phyloP scores from a whole-genome alignment of 2,797 vertebrate genomes.

The Pelobates cultripes region DNA sequence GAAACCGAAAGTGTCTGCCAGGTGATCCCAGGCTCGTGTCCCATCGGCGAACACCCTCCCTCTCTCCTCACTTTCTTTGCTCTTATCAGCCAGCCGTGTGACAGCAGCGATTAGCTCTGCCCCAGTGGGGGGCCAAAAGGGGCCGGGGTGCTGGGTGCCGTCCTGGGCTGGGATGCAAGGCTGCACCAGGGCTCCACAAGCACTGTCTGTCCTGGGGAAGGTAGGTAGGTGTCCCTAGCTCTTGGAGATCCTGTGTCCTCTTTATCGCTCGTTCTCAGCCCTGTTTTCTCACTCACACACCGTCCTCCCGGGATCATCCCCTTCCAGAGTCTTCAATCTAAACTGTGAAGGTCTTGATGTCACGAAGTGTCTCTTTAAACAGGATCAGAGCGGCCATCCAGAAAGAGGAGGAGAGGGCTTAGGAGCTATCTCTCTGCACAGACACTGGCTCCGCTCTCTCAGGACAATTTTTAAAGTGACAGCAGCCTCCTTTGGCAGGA shows the following conservation, averaged over 20 bases:
- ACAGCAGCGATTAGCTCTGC: slow-evolving; percentile 63
- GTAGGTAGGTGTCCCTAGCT: neutral
- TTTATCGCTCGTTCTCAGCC: neutral
- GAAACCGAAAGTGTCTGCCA: slow-evolving; percentile 22
- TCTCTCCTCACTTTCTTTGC: slow-evolving; percentile 67
- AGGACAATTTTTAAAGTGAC: slow-evolving; percentile 86
- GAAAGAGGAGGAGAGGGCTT: slow-evolving; percentile 64
- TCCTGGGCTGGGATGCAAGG: slow-evolving; percentile 6
- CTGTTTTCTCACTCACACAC: slow-evolving; percentile 46
- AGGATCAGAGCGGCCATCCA: slow-evolving; percentile 70
- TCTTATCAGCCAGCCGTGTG: slow-evolving; percentile 65
- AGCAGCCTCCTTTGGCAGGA: slow-evolving; percentile 79
- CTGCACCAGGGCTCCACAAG: neutral
- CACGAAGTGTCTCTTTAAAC: slow-evolving; percentile 75
- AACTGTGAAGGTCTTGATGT: slow-evolving; percentile 64
- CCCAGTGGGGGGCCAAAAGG: neutral
- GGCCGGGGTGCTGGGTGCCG: neutral
- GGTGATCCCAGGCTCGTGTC: slow-evolving; percentile 56
- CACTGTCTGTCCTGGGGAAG: neutral
- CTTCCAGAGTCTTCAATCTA: neutral
- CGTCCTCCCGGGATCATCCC: slow-evolving; percentile 60
- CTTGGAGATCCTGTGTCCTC: neutral
- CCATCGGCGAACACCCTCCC: slow-evolving; percentile 62
- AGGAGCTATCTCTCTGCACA: slow-evolving; percentile 67
- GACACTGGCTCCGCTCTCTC: slow-evolving; percentile 73